Conservation (phyloP, 2,113 vertebrate species). For the Zeus faber region DNA sequence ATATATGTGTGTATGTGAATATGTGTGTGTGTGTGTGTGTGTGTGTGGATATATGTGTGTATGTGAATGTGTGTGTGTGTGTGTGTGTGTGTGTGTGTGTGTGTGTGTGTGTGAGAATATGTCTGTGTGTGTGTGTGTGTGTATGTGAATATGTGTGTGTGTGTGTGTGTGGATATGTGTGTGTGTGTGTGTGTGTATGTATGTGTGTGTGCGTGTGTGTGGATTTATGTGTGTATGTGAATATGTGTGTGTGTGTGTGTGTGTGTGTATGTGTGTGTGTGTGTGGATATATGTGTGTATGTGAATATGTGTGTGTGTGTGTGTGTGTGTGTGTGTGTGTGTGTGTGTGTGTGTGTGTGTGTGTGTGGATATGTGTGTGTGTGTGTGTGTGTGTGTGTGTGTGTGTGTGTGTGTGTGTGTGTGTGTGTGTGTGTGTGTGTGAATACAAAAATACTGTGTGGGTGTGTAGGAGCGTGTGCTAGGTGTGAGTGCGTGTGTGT, state of each 20-base stretch:
- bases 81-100: slow-evolving; percentile 2
- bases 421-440: not conserved
- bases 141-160: too few species aligned
- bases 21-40: not conserved
- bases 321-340: not conserved
- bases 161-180: too few species aligned
- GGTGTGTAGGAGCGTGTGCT: not conserved
- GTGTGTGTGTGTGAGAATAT: not conserved
- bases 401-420: not conserved
- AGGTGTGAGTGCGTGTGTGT: not conserved
- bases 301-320: not conserved
- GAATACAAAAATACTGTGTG: too few species aligned
- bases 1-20: not conserved
- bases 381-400: not conserved
- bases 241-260: not conserved
- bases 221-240: not conserved
- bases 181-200: too few species aligned
- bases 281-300: not conserved
- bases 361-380: not conserved
- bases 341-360: not conserved
- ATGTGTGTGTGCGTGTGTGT: slow-evolving; percentile 7
- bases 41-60: not conserved
- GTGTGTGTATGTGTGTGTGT: not conserved
- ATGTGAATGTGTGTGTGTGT: not conserved
- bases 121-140: too few species aligned